These are phyloP conservation scores for Propithecus perrieri DNA, from an alignment of 2,797 vertebrate genomes.

Conservation along the genomic window DNA sequence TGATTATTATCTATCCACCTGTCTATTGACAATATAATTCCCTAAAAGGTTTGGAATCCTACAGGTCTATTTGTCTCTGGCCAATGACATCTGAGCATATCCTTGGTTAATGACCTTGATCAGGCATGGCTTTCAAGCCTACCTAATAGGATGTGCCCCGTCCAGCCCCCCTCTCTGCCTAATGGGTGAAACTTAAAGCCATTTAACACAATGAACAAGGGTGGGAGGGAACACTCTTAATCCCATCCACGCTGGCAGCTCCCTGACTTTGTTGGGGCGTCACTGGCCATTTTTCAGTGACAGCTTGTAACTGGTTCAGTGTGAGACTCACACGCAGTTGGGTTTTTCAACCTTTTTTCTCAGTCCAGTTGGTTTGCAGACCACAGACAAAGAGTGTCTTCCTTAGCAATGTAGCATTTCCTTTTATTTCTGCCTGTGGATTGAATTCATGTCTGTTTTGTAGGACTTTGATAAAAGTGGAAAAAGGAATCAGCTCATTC, in stretches of 20 bases:
- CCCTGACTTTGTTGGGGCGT: background rate
- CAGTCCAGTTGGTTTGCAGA: background rate
- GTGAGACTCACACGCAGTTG: background rate
- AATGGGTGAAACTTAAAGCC: background rate
- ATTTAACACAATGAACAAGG: background rate
- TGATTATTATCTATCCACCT: background rate
- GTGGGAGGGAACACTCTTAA: background rate
- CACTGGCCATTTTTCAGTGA: background rate
- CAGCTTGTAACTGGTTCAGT: background rate
- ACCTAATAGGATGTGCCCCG: background rate
- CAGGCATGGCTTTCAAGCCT: background rate
- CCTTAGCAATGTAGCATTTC: background rate
- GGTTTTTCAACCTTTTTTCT: background rate
- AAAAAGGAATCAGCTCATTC: background rate
- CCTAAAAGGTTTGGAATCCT: background rate
- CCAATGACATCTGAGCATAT: background rate
- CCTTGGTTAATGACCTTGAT: background rate
- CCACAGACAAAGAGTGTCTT: background rate
- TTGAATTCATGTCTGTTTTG: background rate
- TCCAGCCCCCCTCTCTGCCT: background rate
- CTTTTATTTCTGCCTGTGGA: background rate
- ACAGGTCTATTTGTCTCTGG: background rate
- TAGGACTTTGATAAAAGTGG: background rate
- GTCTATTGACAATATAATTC: background rate
- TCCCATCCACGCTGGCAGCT: background rate